These are phyloP conservation scores for Cottoperca gobio DNA, from an alignment of 2,797 vertebrate genomes.

Conservation along the genomic window DNA sequence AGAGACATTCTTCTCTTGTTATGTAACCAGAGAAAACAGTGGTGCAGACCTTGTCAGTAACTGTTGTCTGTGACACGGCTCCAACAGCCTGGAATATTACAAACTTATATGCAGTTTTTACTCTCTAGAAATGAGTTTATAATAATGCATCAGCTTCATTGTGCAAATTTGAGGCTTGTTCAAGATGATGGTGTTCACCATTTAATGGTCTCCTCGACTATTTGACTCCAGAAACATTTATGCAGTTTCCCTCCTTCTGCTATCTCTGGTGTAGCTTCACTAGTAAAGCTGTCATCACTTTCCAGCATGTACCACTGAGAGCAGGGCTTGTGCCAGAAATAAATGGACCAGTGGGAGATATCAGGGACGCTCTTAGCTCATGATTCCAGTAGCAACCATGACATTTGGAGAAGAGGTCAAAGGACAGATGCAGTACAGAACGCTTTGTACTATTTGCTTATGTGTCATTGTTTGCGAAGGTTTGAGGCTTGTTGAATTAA, in stretches of 20 bases:
- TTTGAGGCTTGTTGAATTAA: not conserved
- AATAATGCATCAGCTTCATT: not conserved
- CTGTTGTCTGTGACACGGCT: constrained; percentile 20
- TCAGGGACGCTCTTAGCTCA: constrained; percentile 45
- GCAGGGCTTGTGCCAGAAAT: constrained; percentile 60
- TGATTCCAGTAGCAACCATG: constrained; percentile 21
- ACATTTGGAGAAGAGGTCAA: constrained; percentile 48
- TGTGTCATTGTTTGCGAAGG: not conserved
- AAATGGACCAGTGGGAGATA: constrained; percentile 42
- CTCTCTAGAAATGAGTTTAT: not conserved
- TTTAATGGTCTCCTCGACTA: not conserved
- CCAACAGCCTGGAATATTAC: not conserved
- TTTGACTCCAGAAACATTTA: constrained; percentile 12
- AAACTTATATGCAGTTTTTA: not conserved
- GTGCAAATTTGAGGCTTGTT: not conserved
- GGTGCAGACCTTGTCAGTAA: constrained; percentile 16
- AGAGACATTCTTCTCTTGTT: constrained; percentile 32
- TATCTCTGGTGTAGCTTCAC: constrained; percentile 22
- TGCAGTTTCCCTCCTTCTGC: constrained; percentile 13
- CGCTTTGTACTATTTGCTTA: not conserved
- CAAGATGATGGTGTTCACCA: not conserved
- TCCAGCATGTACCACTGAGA: constrained; percentile 39
- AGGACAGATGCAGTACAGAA: constrained; percentile 15
- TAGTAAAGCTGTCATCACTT: constrained; percentile 45
- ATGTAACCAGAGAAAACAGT: constrained; percentile 45